phyloP scores from a whole-genome alignment of 2,113 vertebrate genomes.

The Otis tarda region DNA sequence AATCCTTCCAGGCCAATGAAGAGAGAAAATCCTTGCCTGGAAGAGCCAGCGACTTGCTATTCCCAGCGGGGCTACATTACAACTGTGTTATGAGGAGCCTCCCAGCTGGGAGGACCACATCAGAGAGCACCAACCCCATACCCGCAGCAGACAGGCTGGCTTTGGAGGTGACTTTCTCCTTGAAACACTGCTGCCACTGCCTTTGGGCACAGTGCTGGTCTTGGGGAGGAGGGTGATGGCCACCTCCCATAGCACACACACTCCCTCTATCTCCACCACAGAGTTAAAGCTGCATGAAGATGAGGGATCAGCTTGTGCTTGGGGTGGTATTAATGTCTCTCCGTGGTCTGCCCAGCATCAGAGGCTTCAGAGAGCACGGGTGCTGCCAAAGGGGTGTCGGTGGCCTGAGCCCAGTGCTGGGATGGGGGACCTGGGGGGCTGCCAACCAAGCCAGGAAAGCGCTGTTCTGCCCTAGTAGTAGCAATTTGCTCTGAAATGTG shows the following conservation, averaged over 20 bases:
- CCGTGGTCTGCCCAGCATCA: background rate
- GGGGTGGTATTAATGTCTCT: background rate
- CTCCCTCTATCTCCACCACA: background rate
- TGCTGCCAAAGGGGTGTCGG: background rate
- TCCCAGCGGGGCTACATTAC: background rate
- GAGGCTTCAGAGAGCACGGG: background rate
- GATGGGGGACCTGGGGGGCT: background rate
- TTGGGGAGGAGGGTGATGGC: rapidly evolving
- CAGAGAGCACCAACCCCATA: background rate
- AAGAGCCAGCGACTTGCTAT: background rate
- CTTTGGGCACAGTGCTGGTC: background rate
- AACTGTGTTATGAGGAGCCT: background rate
- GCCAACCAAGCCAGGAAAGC: background rate
- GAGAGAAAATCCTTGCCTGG: background rate
- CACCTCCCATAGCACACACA: rapidly evolving
- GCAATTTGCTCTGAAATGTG: background rate
- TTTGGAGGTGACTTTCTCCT: background rate
- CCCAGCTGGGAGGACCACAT: background rate
- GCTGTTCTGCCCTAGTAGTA: background rate
- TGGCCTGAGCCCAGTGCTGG: background rate
- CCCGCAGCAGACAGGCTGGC: background rate
- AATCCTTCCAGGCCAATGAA: background rate
- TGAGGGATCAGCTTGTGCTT: background rate
- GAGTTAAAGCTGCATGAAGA: background rate
- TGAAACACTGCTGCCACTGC: background rate